These are phyloP conservation scores for Gorsachius magnificus DNA, from an alignment of 2,797 vertebrate species.

Conservation along the genomic window DNA sequence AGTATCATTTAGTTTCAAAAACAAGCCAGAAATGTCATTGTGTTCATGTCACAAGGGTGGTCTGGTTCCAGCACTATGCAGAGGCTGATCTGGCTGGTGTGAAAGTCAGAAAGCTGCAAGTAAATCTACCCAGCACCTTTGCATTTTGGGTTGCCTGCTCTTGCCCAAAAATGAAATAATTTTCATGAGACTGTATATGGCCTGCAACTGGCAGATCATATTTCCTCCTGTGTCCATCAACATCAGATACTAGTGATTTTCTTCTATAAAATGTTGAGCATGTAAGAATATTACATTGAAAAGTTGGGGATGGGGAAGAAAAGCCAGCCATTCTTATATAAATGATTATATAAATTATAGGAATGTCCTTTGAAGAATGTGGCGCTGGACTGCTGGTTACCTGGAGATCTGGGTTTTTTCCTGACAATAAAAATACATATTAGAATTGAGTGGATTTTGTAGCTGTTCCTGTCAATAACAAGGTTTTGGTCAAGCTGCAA, in stretches of 20 bases:
- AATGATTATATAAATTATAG: neutral
- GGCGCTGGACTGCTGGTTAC: neutral
- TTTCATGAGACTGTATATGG: neutral
- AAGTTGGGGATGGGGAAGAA: neutral
- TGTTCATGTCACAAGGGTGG: neutral
- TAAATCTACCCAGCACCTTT: neutral
- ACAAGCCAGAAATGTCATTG: neutral
- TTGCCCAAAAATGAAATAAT: neutral
- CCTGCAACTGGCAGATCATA: accelerated
- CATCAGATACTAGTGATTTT: neutral
- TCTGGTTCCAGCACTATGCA: neutral
- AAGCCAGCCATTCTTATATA: neutral
- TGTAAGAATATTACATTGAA: neutral
- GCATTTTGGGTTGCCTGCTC: neutral
- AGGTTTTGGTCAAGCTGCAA: neutral
- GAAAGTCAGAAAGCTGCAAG: neutral
- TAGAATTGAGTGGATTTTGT: neutral
- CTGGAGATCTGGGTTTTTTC: neutral
- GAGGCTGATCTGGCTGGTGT: neutral
- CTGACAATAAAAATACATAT: neutral
- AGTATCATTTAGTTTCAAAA: neutral
- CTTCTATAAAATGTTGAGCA: neutral
- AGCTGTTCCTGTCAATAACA: neutral
- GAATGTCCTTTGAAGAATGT: neutral
- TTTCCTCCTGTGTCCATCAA: neutral